A percentile compares a stretch with the other conserved stretches of the same genome.
Evolutionary conservation across 2,797 vertebrate species (phyloP).

Genomic region (Taeniopygia guttata): DNA sequence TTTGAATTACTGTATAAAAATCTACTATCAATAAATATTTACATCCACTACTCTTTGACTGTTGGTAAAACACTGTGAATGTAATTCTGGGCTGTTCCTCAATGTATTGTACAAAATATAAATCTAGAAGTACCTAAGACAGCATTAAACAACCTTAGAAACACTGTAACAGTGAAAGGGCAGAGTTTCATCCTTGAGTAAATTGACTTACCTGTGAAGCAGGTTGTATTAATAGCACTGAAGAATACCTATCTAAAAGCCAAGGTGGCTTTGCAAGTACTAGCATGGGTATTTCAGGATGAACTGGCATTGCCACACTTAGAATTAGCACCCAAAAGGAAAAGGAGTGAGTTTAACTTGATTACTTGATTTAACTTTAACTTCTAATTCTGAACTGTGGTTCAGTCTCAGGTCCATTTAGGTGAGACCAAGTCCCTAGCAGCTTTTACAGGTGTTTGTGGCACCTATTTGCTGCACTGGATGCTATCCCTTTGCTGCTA

Average conservation of each 20-base stretch:
- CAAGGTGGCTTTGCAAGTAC: neutral
- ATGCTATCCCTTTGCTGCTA: neutral
- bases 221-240: neutral
- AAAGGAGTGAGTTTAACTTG: neutral
- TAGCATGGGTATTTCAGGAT: neutral
- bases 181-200: neutral
- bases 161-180: neutral
- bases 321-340: neutral
- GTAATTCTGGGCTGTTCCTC: neutral
- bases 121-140: neutral
- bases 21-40: constrained; percentile 24
- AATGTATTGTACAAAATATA: neutral
- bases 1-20: neutral
- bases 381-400: neutral
- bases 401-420: neutral
- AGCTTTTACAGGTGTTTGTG: neutral
- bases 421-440: neutral
- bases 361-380: neutral
- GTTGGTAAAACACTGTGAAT: neutral
- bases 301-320: neutral
- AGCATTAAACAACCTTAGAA: neutral
- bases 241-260: neutral
- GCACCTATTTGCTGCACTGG: neutral
- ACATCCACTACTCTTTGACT: neutral
- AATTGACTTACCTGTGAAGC: neutral